Base-by-base conservation (phyloP, 2,888 invertebrate genomes). In the Drosophila macrospina region DNA sequence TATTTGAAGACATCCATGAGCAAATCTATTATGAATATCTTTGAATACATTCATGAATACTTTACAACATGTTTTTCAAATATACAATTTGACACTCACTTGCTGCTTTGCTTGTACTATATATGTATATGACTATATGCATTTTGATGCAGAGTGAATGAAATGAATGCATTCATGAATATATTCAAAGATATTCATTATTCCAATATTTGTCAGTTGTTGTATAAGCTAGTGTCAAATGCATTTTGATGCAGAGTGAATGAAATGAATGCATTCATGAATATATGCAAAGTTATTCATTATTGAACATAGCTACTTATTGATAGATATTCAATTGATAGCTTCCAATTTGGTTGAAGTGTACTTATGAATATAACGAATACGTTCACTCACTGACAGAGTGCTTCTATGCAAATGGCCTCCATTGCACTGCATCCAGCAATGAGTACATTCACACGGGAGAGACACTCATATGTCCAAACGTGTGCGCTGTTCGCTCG, bases 391-490 rank as follows among this genome's bases (percentile, higher is more conserved):
- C 1, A 5, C 5, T 36, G 42, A 24, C 8, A 15, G 10, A 34
- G 16, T 44, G 50, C 2, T 45, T 50, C 52, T 71, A 37, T 41
- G 5, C 28, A 10, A 13, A 52, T 66, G 60, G 42, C 48, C 51
- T 28, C 7, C 4, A 60, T 24, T 71, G 56, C n/a, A 28, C 37
- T 56, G 45, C 28, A 36, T 39, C 30, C 64, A 50, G 48, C 32
- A 36, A 30, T 13, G 39, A 39, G 28, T 37, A 59, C 13, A 50
- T 44, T 37, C 76, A 66, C 50, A 57, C 32, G 32, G 37, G 42
- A 30, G 36, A 39, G 41, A 41, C 48, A 66, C 51, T 72, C 68
- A 60, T 16, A 28, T 63, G 55, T 70, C 50, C 41, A 41, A 41
- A 20, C 41, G 28, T 28, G 28, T 7, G 28, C 28, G 28, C 6